Conservation (phyloP, 2,113 vertebrate genomes). For the Heterotis niloticus region DNA sequence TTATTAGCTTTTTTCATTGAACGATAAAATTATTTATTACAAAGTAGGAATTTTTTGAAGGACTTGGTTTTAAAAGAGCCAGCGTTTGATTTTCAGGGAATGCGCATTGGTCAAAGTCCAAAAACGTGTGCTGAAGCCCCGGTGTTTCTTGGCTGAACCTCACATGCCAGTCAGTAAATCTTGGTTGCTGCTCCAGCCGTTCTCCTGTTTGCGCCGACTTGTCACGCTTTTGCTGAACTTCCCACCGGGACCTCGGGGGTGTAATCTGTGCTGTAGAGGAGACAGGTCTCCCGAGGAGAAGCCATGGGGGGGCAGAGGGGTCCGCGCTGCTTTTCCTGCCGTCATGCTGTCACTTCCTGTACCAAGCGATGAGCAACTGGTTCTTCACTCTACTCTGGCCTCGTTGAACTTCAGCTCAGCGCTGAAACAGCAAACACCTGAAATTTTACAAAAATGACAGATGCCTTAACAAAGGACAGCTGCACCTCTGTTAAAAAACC, state of each 20-base stretch:
- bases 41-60: too few species aligned
- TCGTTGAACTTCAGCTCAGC: neutral
- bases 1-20: too few species aligned
- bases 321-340: neutral
- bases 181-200: neutral
- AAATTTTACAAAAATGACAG: neutral
- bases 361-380: neutral
- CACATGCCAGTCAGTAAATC: slow-evolving; percentile 9
- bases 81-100: too few species aligned
- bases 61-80: too few species aligned
- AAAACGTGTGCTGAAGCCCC: neutral
- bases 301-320: neutral
- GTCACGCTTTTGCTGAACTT: neutral
- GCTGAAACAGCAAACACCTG: neutral
- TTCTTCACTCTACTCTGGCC: neutral
- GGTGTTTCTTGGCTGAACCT: neutral
- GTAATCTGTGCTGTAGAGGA: slow-evolving; percentile 12
- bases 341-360: slow-evolving; percentile 3
- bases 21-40: too few species aligned
- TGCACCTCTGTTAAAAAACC: slow-evolving; percentile 10
- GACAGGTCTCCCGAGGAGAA: neutral
- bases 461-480: neutral
- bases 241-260: neutral
- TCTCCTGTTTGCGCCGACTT: slow-evolving; percentile 18
- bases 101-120: too few species aligned